Conservation (phyloP, 1,140 invertebrate species). For the Frieseomelitta varia region DNA sequence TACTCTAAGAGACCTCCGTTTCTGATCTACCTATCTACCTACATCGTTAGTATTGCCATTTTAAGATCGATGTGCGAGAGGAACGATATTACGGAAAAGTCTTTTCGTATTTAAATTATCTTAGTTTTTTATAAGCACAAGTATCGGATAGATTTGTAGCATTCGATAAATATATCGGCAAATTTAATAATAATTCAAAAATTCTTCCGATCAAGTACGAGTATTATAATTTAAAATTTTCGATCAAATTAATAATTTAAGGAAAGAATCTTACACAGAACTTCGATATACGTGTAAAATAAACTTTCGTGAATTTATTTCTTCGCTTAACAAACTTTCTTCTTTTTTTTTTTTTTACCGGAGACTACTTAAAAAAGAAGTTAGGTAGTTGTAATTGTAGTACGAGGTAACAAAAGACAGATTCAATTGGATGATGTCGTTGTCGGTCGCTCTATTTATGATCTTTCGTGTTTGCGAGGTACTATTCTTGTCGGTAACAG, state of each 20-base stretch:
- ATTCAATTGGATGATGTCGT: constrained; percentile 54
- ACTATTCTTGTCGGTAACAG: constrained; percentile 62
- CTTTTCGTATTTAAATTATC: too few species aligned
- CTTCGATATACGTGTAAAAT: too few species aligned
- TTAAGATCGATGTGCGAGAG: not conserved
- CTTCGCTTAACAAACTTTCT: not conserved
- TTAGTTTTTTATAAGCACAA: too few species aligned
- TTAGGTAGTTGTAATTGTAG: not conserved
- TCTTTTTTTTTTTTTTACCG: not conserved
- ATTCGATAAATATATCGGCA: too few species aligned
- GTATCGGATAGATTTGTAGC: too few species aligned
- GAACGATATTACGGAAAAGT: too few species aligned
- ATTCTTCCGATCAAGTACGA: too few species aligned
- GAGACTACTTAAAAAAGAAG: too few species aligned
- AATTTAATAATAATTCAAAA: too few species aligned
- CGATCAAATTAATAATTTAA: too few species aligned
- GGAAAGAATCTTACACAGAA: too few species aligned
- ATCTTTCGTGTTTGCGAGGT: constrained; percentile 54
- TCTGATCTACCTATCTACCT: not conserved
- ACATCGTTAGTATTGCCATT: not conserved
- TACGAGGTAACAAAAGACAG: constrained; percentile 43
- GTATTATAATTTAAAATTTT: too few species aligned
- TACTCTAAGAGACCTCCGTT: not conserved
- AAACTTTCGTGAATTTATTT: not conserved
- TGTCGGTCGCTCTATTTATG: constrained; percentile 60